Evolutionary conservation across 2,888 invertebrate genomes (phyloP), one percentile per base, ranked within the genome.

Genomic region (Tolmerus cingulatus): DNA sequence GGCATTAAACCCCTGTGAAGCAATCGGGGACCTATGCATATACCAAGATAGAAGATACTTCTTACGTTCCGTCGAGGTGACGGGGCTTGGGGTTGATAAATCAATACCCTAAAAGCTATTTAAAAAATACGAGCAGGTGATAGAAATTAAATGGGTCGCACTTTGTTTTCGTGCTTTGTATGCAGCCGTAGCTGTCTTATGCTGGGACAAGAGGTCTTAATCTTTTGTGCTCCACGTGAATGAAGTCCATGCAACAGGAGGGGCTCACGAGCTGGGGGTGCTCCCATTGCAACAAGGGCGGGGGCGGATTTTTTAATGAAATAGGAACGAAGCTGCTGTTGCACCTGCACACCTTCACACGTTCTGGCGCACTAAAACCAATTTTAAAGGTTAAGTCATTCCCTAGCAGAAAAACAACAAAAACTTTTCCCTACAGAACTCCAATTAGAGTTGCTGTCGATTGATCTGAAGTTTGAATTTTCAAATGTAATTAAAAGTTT

Each of bases 81-180:
- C 57, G 76, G 37, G 37, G 14, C 40, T 37, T 76, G 76, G 19
- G 37, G 16, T 12, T 16, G 37, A 40, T 12, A 37, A 76, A 76
- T 76, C 82, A 82, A 82, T 82, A 37, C 55, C 57, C 82, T 37
- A 82, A 82, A 82, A 82, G 57, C 37, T 5, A 55, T 37, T 57
- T 82, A 57, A 82, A 51, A 66, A 19, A 46, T 19, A 57, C 4
- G 37, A 57, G 34, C 37, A 57, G 51, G 37, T 82, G 82, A 82
- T 23, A 57, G 57, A 57, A 27, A 30, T 30, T 27, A 76, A 76
- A 51, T 46, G 81, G 82, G 82, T 82, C 82, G 82, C 66, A 66
- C 27, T 76, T 34, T 76, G 76, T 76, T 76, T 76, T 76, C 76
- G 23, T 9, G 23, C 66, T 66, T 23, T 66, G 66, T 23, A 66